Conservation (phyloP, 2,113 vertebrate species). For the Coptodon rendalli region DNA sequence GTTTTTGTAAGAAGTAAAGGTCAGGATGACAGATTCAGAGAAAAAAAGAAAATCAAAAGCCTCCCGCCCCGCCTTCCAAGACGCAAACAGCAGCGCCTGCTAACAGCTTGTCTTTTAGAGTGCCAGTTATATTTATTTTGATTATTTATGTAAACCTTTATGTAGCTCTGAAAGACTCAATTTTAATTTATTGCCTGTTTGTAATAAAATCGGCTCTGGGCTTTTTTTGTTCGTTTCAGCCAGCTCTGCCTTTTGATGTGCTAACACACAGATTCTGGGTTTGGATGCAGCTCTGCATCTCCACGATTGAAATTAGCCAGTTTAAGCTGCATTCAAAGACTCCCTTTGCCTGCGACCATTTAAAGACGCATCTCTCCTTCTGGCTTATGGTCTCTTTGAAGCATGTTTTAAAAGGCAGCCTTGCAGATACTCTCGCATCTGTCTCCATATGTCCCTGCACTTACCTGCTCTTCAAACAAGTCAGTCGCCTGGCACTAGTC, state of each 20-base stretch:
- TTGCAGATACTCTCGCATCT: not conserved
- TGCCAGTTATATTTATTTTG: not conserved
- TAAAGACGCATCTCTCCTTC: conserved; percentile 8
- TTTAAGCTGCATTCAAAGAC: conserved; percentile 24
- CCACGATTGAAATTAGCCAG: not conserved
- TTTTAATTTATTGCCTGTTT: not conserved
- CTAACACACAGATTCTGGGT: not conserved
- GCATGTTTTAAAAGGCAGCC: not conserved
- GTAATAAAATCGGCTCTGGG: not conserved
- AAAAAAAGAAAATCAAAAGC: not conserved
- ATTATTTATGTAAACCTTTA: not conserved
- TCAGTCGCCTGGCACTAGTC: not conserved
- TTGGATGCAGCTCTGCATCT: not conserved
- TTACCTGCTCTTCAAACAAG: conserved; percentile 36
- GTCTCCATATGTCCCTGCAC: conserved; percentile 10
- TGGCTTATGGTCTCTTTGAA: conserved; percentile 21
- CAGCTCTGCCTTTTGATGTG: conserved; percentile 6
- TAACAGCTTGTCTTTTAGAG: conserved; percentile 1
- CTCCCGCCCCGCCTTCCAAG: not conserved
- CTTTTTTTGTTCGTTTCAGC: not conserved
- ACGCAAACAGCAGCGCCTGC: not conserved
- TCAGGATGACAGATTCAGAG: conserved; percentile 18
- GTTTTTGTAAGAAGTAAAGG: conserved; percentile 42
- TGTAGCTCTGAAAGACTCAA: not conserved
- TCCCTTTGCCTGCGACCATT: not conserved